Percentiles rank a stretch among this genome's conserved stretches.
Conservation (phyloP, 2,797 vertebrate species). For the Diglossa cyanea region DNA sequence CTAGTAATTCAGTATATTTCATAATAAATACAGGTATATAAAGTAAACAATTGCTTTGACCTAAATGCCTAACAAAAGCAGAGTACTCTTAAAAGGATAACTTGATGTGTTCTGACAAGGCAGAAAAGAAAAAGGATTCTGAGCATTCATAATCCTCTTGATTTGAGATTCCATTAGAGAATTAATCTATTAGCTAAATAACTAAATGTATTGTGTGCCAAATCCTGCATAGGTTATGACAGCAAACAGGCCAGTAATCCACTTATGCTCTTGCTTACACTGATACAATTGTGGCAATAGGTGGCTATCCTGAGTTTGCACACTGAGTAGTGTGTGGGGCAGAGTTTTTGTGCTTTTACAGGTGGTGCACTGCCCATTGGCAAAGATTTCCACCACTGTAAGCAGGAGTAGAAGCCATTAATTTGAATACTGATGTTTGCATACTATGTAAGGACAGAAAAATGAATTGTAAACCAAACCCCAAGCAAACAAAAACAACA, state of each 20-base stretch:
- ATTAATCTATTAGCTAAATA: conserved; percentile 45
- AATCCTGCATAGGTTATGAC: neutral
- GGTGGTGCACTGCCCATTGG: neutral
- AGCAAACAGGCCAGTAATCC: neutral
- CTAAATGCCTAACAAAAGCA: neutral
- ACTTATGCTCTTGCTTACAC: neutral
- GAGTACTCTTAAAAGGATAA: conserved; percentile 5
- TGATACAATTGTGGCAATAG: neutral
- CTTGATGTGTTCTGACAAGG: neutral
- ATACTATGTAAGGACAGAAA: neutral
- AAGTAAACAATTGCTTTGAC: conserved; percentile 26
- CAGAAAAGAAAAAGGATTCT: neutral
- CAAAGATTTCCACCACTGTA: neutral
- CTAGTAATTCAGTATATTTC: conserved; percentile 8
- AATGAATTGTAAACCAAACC: neutral
- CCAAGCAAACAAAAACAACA: neutral
- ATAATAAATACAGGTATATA: neutral
- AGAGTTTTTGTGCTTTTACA: neutral
- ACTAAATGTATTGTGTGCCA: neutral
- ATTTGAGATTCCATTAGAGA: neutral
- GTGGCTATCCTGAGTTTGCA: neutral
- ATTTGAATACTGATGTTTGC: neutral
- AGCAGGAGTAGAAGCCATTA: neutral
- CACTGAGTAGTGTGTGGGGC: neutral
- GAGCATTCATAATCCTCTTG: neutral